phyloP scores from a whole-genome alignment of 2,797 vertebrate genomes.

The Gallirallus australis region DNA sequence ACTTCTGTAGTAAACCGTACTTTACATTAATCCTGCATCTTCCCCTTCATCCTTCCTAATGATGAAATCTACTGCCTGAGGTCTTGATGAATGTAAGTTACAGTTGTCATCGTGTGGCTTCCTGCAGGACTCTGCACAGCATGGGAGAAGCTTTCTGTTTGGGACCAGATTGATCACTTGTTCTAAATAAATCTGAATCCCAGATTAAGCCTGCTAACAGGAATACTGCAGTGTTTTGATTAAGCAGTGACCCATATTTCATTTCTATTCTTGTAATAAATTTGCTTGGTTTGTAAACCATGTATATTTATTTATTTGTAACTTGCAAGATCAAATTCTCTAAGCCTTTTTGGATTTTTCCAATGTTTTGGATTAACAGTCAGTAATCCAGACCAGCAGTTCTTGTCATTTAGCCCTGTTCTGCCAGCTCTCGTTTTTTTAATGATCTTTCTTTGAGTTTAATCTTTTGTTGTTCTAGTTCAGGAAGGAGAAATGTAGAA shows the following conservation, averaged over 20 bases:
- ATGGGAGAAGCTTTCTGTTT: background rate
- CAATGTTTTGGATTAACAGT: conserved; percentile 46
- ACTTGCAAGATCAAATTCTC: conserved; percentile 50
- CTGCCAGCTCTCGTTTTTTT: conserved; percentile 26
- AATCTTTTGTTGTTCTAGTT: conserved; percentile 29
- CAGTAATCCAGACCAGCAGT: background rate
- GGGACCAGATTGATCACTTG: conserved; percentile 31
- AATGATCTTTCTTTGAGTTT: background rate
- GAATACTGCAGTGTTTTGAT: conserved; percentile 38
- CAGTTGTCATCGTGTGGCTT: background rate
- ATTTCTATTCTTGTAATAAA: conserved; percentile 51
- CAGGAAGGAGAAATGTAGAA: background rate
- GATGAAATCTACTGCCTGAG: background rate
- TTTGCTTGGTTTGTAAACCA: conserved; percentile 55
- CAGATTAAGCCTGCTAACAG: conserved; percentile 34
- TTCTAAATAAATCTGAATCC: conserved; percentile 41
- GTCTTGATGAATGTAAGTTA: background rate
- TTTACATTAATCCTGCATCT: background rate
- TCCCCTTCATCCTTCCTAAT: background rate
- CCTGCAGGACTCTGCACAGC: background rate
- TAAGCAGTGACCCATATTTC: conserved; percentile 57
- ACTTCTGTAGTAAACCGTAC: background rate
- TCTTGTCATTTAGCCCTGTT: conserved; percentile 40
- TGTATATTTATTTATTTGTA: conserved; percentile 11
- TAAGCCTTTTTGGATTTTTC: background rate